Evolutionary conservation across 37 sponge, comb jelly and placozoan genomes (phyloP).

Genomic region (Halisarca cf. caerulea): DNA sequence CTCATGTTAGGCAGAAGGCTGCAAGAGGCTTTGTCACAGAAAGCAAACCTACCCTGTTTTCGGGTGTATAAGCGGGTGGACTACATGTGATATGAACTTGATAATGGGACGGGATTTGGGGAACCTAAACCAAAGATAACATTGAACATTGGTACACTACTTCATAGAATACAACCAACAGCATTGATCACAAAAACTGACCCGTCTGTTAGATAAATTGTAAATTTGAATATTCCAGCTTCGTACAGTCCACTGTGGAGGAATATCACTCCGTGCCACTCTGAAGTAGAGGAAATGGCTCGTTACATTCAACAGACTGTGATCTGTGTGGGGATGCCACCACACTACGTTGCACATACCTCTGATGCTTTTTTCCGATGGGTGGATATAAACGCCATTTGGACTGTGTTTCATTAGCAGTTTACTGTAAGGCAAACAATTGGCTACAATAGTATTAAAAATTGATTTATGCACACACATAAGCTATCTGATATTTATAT

Average conservation of each 20-base stretch:
- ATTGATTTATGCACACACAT: no score
- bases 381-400: constrained; percentile 56
- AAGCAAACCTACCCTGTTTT: constrained; percentile 52
- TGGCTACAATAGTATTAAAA: no score
- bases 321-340: no score
- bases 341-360: no score
- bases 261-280: constrained; percentile 81
- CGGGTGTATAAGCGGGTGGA: constrained; percentile 62
- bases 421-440: not conserved
- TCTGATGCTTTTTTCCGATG: constrained; percentile 51
- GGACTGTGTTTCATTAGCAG: constrained; percentile 34
- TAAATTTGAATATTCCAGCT: constrained; percentile 69
- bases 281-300: constrained; percentile 23
- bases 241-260: constrained; percentile 56
- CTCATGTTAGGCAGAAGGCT: not conserved
- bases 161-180: not conserved
- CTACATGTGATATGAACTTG: constrained; percentile 49
- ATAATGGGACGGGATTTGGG: constrained; percentile 60
- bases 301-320: no score
- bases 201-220: constrained; percentile 68
- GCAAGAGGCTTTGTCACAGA: no score
- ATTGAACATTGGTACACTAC: no score
- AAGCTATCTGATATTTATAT: no score
- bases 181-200: constrained; percentile 31
- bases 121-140: constrained; percentile 32